These are phyloP conservation scores for Coleophora flavipennella DNA, from an alignment of 2,888 invertebrate genomes.

Conservation along the genomic window DNA sequence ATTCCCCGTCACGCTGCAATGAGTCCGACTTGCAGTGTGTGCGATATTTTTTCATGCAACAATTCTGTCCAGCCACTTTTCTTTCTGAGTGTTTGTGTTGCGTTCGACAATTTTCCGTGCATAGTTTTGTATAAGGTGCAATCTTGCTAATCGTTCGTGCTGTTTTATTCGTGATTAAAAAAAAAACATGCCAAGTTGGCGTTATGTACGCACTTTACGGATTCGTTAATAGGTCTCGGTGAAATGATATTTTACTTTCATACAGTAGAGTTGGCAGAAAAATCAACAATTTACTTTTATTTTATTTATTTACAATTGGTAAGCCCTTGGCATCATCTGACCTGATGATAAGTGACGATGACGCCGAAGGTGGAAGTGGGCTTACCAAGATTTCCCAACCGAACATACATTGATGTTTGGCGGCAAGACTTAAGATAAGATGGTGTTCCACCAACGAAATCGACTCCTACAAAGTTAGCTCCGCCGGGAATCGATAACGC, in stretches of 20 bases:
- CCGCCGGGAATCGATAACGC: too few relatives aligned
- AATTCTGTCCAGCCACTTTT: conserved; percentile 45
- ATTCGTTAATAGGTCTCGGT: conserved; percentile 39
- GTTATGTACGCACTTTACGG: conserved; percentile 27
- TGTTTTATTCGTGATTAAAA: conserved; percentile 14
- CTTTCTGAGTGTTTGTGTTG: conserved; percentile 32
- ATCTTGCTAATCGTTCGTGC: conserved; percentile 25
- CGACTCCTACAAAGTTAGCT: too few relatives aligned
- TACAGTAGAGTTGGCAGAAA: conserved; percentile 12
- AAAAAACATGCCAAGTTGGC: conserved; percentile 26
- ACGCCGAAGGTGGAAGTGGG: too few relatives aligned
- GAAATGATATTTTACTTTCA: conserved; percentile 64
- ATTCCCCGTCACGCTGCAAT: conserved; percentile 62
- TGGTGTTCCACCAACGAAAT: too few relatives aligned
- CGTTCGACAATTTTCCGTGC: conserved; percentile 40
- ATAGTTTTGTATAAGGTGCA: conserved; percentile 35
- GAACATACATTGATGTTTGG: too few relatives aligned
- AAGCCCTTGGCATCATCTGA: too few relatives aligned
- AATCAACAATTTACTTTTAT: too few relatives aligned
- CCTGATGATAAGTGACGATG: too few relatives aligned
- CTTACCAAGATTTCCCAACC: too few relatives aligned
- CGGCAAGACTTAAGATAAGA: too few relatives aligned
- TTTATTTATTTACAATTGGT: too few relatives aligned
- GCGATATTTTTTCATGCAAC: conserved; percentile 46
- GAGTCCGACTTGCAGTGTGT: conserved; percentile 36